These are phyloP conservation scores for Lucifuga dentata DNA, from an alignment of 2,113 vertebrate genomes.

Conservation along the genomic window DNA sequence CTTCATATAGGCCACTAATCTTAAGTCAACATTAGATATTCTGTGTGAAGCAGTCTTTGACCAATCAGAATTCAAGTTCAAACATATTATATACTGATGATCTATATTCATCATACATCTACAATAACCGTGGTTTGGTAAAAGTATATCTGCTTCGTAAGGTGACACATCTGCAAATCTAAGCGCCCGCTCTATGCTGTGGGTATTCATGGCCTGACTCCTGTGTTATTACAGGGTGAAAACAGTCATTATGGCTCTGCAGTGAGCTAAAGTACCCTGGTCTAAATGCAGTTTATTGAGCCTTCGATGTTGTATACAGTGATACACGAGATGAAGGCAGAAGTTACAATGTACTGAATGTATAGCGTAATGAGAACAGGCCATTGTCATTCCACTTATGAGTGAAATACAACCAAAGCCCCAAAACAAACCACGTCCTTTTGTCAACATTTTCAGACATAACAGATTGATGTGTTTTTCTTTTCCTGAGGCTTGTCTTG, in stretches of 20 bases:
- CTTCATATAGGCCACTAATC: conserved; percentile 28
- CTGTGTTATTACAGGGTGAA: conserved; percentile 41
- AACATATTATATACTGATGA: background rate
- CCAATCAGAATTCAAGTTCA: conserved; percentile 29
- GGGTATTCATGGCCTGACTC: conserved; percentile 14
- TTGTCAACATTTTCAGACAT: conserved; percentile 30
- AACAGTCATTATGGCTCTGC: conserved; percentile 38
- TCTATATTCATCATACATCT: conserved; percentile 28
- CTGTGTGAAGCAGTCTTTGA: conserved; percentile 54
- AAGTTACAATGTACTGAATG: background rate
- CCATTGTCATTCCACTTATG: background rate
- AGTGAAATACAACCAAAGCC: conserved; percentile 10
- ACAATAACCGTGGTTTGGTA: conserved; percentile 5
- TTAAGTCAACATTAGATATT: conserved; percentile 42
- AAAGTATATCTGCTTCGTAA: background rate
- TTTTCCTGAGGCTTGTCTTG: conserved; percentile 12
- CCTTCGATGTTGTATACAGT: conserved; percentile 3
- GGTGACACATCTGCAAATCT: conserved; percentile 40
- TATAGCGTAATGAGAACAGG: background rate
- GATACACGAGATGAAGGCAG: background rate
- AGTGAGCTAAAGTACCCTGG: background rate
- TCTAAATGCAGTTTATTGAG: conserved; percentile 28
- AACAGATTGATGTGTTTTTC: background rate
- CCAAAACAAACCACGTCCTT: conserved; percentile 38
- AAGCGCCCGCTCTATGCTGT: background rate